Evolutionary conservation across 2,888 invertebrate genomes (phyloP), one percentile per base, ranked within the genome.

Genomic region (Celastrina argiolus): DNA sequence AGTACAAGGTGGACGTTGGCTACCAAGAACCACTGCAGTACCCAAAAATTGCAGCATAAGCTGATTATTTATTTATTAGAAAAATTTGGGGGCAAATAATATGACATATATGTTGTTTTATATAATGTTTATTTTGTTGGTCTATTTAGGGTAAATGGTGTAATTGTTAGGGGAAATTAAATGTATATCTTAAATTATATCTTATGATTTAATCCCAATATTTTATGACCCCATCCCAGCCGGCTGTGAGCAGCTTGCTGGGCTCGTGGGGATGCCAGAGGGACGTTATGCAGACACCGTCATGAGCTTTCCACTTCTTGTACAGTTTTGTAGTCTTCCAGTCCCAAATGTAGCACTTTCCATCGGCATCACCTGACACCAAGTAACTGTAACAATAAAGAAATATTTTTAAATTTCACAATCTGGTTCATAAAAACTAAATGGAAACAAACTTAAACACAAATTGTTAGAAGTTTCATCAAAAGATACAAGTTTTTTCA

Each of bases 181-280:
- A 88, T 66, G 70, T 74, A 71, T 72, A 74, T 70, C 22, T 22
- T 51, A 3, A 51, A 72, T 69, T 12, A 67, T 58, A 70, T 71
- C 56, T 72, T 74, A 71, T 74, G 65, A 68, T 77, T 71, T 76
- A 99, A 90, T 99, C 99, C 99, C 99, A 99, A 85, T 97, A 98
- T 87, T 99, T 99, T 75, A 99, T 98, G 72, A 97, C 92, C 6
- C 98, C 98, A 87, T 99, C 99, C 99, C 99, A 99, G 63, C 99
- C 99, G 56, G 98, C 98, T 0, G 99, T 98, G n/a, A 97, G 96
- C 66, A 99, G 93, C 83, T 97, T 97, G 79, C 98, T 98, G 2
- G 99, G 97, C 84, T 99, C 99, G 81, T 99, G 99, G 0, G 99
- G 99, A 92, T 99, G 99, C 99, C 99, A 99, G 16, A 99, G 91